phyloP scores from a whole-genome alignment of 64 coral and sea anemone genomes.

The Montipora capricornis region DNA sequence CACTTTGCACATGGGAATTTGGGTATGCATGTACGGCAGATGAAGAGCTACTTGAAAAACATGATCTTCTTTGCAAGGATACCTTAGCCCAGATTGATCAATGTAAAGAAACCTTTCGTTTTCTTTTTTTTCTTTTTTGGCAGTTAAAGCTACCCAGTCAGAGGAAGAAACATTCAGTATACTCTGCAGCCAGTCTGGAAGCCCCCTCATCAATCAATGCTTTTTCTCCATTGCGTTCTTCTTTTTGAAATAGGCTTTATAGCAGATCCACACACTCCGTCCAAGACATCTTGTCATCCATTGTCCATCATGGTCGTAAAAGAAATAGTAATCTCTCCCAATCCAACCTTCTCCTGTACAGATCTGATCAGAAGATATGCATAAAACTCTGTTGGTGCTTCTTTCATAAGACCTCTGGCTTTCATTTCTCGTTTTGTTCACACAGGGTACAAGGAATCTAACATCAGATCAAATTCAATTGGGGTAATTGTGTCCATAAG shows the following conservation, averaged over 20 bases:
- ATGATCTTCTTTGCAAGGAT: no score
- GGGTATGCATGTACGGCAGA: no score
- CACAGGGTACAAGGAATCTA: slow-evolving; percentile 9
- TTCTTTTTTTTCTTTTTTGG: no score
- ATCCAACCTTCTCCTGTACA: background rate
- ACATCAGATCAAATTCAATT: background rate
- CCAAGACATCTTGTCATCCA: background rate
- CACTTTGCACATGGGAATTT: no score
- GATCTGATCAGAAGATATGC: background rate
- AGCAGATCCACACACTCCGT: slow-evolving; percentile 14
- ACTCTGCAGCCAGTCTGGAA: background rate
- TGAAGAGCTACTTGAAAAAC: no score
- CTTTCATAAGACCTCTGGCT: background rate
- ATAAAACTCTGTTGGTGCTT: background rate
- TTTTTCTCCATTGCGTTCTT: background rate
- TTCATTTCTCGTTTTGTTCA: slow-evolving; percentile 22
- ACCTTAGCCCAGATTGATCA: no score
- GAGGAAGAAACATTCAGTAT: background rate
- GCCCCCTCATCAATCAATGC: background rate
- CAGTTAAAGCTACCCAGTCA: no score
- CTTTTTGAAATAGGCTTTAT: background rate
- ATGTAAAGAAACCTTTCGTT: no score
- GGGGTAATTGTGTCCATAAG: background rate
- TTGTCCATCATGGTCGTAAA: background rate
- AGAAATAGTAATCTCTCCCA: background rate